A percentile compares a stretch with the other conserved stretches of the same genome.
Conservation (phyloP, 1,140 invertebrate genomes). For the Rhagoletis zephyria region DNA sequence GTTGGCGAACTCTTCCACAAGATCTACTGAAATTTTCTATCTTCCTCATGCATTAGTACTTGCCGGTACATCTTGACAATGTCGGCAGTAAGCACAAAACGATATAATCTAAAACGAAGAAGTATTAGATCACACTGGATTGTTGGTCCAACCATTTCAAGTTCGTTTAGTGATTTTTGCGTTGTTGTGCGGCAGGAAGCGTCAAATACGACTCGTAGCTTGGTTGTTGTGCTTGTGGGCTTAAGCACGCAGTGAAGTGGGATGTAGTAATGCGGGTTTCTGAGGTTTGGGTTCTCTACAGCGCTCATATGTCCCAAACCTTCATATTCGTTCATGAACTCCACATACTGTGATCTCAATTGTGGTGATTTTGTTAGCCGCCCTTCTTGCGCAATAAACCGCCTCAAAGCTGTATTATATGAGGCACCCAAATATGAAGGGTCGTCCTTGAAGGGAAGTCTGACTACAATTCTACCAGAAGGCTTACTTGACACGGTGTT, state of each 20-base stretch:
- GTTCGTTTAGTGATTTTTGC: conserved; percentile 26
- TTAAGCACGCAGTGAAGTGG: no score
- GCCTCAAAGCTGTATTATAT: background rate
- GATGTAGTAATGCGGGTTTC: background rate
- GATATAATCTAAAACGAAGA: conserved; percentile 26
- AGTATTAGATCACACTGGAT: background rate
- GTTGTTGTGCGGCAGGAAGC: background rate
- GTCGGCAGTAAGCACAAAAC: conserved; percentile 7
- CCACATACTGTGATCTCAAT: background rate
- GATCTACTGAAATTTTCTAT: background rate
- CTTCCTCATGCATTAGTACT: no score
- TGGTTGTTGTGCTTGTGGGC: background rate
- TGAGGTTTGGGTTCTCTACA: background rate
- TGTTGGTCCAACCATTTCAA: background rate
- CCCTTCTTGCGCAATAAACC: no score
- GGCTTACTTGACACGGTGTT: background rate
- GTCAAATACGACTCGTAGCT: background rate
- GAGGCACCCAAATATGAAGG: background rate
- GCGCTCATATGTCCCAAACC: background rate
- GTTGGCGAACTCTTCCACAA: no score
- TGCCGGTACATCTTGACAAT: background rate
- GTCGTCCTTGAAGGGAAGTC: background rate
- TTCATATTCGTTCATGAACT: background rate
- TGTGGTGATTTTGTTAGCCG: no score
- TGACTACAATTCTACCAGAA: background rate